Conservation (phyloP, 2,888 invertebrate species). For the Electrophaes corylata region DNA sequence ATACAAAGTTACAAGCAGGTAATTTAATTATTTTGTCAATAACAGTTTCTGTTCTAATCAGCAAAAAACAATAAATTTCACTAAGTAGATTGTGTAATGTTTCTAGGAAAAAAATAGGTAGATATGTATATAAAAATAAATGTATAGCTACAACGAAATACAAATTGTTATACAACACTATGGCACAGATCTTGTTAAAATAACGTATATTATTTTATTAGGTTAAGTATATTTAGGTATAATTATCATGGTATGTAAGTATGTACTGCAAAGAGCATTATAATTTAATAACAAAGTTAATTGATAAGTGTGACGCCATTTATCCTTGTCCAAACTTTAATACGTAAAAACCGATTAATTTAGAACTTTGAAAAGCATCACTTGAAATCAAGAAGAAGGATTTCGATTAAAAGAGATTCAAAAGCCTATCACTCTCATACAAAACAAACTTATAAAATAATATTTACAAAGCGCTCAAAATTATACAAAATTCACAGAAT, state of each 20-base stretch:
- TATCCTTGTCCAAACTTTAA: conserved; percentile 25
- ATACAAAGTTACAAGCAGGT: conserved; percentile 1
- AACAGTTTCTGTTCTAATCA: background rate
- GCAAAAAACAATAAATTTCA: background rate
- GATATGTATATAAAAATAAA: conserved; percentile 58
- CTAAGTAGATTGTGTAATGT: conserved; percentile 22
- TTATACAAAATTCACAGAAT: conserved; percentile 72
- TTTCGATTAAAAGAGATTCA: conserved; percentile 77
- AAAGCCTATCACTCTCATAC: conserved; percentile 79
- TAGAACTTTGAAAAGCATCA: conserved; percentile 43
- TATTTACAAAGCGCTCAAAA: conserved; percentile 81
- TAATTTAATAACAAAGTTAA: conserved; percentile 38
- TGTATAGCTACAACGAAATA: conserved; percentile 73
- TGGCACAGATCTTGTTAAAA: conserved; percentile 80
- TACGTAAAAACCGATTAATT: conserved; percentile 26
- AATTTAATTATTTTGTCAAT: background rate
- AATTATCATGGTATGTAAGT: conserved; percentile 46
- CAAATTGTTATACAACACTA: conserved; percentile 65
- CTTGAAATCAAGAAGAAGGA: conserved; percentile 55
- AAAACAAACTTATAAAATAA: conserved; percentile 75
- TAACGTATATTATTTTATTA: conserved; percentile 42
- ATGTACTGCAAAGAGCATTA: conserved; percentile 49
- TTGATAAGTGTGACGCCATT: conserved; percentile 31
- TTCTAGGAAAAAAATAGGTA: conserved; percentile 57
- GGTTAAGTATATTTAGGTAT: conserved; percentile 50